These are phyloP conservation scores for Cotesia vestalis DNA, from an alignment of 1,140 invertebrate genomes.

Conservation along the genomic window DNA sequence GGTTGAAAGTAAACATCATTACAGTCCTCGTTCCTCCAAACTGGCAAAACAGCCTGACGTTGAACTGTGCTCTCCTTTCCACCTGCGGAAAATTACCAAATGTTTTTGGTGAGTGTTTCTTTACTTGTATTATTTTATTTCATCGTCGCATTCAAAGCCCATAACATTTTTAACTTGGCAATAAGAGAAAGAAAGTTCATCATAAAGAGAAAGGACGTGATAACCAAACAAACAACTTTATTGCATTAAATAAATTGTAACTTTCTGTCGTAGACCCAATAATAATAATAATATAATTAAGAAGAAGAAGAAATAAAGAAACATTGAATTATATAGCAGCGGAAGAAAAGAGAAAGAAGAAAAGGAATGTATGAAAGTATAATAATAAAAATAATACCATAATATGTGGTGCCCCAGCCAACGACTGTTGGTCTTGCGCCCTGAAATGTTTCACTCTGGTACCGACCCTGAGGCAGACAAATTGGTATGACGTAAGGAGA, in stretches of 20 bases:
- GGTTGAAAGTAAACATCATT: slow-evolving; percentile 90
- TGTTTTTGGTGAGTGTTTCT: slow-evolving; percentile 6
- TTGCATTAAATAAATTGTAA: not conserved
- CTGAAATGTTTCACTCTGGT: slow-evolving; percentile 71
- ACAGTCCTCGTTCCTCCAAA: slow-evolving; percentile 92
- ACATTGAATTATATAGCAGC: not conserved
- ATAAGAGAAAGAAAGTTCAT: slow-evolving; percentile 11
- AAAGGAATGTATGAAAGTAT: not conserved
- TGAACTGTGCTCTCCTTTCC: slow-evolving; percentile 86
- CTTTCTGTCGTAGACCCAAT: not conserved
- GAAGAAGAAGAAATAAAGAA: not conserved
- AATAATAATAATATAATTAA: not conserved
- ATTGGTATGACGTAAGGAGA: slow-evolving; percentile 88
- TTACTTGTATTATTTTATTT: not conserved
- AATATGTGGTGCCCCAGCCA: slow-evolving; percentile 91
- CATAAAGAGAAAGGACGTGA: slow-evolving; percentile 18
- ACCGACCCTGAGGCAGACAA: slow-evolving; percentile 77
- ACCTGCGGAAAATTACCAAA: slow-evolving; percentile 59
- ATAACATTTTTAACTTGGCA: slow-evolving; percentile 13
- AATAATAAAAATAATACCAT: slow-evolving; percentile 65
- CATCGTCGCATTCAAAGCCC: not conserved
- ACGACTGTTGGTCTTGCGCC: slow-evolving; percentile 84
- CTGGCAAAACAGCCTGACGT: slow-evolving; percentile 83
- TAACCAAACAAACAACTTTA: slow-evolving; percentile 20
- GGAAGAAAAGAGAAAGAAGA: not conserved